These are phyloP conservation scores for Tachina grossa DNA, from an alignment of 2,888 invertebrate species.

Conservation along the genomic window DNA sequence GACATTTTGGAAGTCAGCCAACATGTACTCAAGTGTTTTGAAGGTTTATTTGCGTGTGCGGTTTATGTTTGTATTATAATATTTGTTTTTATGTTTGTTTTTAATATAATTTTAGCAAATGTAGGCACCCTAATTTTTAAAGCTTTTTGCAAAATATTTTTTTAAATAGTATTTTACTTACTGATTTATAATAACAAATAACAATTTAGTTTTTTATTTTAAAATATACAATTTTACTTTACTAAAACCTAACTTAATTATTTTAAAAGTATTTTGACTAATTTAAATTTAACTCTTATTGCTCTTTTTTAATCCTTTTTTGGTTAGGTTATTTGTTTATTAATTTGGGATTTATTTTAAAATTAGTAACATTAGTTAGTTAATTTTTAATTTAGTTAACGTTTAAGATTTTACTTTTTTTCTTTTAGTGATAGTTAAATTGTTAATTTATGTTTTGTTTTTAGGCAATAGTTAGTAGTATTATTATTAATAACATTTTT, in stretches of 20 bases:
- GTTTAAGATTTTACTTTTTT: slow-evolving; percentile 31
- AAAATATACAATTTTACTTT: slow-evolving; percentile 65
- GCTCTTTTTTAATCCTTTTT: slow-evolving; percentile 29
- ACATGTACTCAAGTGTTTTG: slow-evolving; percentile 10
- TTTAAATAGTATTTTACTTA: slow-evolving; percentile 78
- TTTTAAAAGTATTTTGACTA: slow-evolving; percentile 29
- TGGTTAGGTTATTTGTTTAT: slow-evolving; percentile 61
- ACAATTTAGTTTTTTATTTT: slow-evolving; percentile 60
- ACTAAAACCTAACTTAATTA: slow-evolving; percentile 42
- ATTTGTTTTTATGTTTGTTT: slow-evolving; percentile 51
- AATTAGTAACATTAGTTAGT: slow-evolving; percentile 37
- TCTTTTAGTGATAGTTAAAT: slow-evolving; percentile 25
- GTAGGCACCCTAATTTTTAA: slow-evolving; percentile 83
- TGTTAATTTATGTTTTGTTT: slow-evolving; percentile 39
- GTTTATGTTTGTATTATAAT: slow-evolving; percentile 22
- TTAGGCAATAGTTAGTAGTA: slow-evolving; percentile 37
- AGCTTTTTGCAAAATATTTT: slow-evolving; percentile 83
- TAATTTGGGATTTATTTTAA: slow-evolving; percentile 58
- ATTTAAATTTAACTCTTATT: slow-evolving; percentile 40
- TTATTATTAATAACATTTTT: slow-evolving; percentile 45
- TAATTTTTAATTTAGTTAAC: slow-evolving; percentile 3
- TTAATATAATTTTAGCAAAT: slow-evolving; percentile 83
- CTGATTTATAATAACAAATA: slow-evolving; percentile 74
- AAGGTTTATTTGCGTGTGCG: slow-evolving; percentile 2
- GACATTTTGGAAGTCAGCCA: too few species aligned